Conservation (phyloP, 1,140 invertebrate species). For the Drosophila pruinosa region DNA sequence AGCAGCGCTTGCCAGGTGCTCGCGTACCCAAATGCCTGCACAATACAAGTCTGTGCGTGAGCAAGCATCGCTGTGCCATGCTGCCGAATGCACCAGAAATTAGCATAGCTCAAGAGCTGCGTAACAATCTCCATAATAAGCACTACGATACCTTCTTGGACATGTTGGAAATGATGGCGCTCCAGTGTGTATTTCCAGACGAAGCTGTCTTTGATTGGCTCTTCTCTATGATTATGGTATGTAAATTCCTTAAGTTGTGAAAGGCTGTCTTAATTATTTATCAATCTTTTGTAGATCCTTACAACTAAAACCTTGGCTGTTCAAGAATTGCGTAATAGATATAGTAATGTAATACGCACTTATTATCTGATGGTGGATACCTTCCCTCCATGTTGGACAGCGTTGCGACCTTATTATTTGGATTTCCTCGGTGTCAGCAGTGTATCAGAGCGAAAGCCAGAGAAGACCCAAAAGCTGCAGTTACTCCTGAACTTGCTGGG, state of each 20-base stretch:
- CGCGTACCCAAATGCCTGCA: slow-evolving; percentile 56
- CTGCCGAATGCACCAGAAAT: slow-evolving; percentile 59
- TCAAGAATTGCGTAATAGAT: slow-evolving; percentile 34
- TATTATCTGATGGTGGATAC: slow-evolving; percentile 56
- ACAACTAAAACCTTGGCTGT: slow-evolving; percentile 37
- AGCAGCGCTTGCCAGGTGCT: slow-evolving; percentile 46
- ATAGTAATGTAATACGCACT: slow-evolving; percentile 43
- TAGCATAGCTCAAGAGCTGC: slow-evolving; percentile 26
- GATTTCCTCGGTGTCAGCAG: slow-evolving; percentile 47
- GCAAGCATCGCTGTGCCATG: slow-evolving; percentile 49
- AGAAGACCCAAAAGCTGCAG: slow-evolving; percentile 42
- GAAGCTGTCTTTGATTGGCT: slow-evolving; percentile 50
- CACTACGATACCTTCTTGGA: slow-evolving; percentile 64
- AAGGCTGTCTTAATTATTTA: not conserved
- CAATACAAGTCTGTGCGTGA: slow-evolving; percentile 47
- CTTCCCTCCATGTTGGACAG: slow-evolving; percentile 68
- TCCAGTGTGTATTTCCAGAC: slow-evolving; percentile 58
- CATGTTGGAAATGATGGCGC: slow-evolving; percentile 48
- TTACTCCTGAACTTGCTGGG: slow-evolving; percentile 50
- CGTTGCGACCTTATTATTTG: slow-evolving; percentile 57
- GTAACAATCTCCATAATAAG: slow-evolving; percentile 47
- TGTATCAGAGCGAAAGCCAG: not conserved
- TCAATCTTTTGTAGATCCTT: slow-evolving; percentile 32
- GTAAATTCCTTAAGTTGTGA: not conserved
- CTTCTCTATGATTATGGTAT: slow-evolving; percentile 60